phyloP scores from a whole-genome alignment of 2,888 invertebrate genomes.

The Drosophila kuntzei region DNA sequence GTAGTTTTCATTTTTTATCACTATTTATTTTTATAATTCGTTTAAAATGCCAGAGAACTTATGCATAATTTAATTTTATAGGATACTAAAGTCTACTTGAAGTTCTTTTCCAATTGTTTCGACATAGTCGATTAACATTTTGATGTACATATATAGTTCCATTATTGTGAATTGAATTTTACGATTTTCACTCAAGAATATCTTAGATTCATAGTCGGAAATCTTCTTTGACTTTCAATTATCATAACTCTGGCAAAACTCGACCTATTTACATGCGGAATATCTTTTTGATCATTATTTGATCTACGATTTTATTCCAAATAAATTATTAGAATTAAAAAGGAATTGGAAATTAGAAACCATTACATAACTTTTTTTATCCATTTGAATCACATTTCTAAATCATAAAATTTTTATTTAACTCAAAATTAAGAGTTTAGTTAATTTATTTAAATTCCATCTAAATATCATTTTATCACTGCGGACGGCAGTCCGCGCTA shows the following conservation, averaged over 20 bases:
- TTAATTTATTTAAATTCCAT: too few relatives aligned
- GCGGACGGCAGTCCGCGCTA: too few relatives aligned
- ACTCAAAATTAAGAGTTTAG: too few relatives aligned
- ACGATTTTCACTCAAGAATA: conserved; percentile 18
- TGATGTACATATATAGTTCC: conserved; percentile 4
- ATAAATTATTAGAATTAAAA: too few relatives aligned
- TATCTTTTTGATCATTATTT: conserved; percentile 6
- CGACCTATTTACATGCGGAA: background rate
- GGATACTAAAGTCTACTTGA: conserved; percentile 24
- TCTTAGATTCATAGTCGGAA: background rate
- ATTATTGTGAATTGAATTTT: conserved; percentile 20
- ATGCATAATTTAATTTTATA: background rate
- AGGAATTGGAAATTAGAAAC: too few relatives aligned
- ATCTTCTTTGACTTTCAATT: background rate
- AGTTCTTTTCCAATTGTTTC: conserved; percentile 6
- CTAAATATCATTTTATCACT: too few relatives aligned
- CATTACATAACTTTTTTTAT: too few relatives aligned
- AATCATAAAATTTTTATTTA: too few relatives aligned
- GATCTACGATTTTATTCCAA: background rate
- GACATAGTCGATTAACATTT: conserved; percentile 6
- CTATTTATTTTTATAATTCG: conserved; percentile 9
- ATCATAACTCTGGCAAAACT: background rate
- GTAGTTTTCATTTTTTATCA: conserved; percentile 47
- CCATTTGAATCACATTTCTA: too few relatives aligned
- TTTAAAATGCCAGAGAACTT: background rate